Evolutionary conservation across 2,797 vertebrate species (phyloP).

Genomic region (Rhinichthys osculus): DNA sequence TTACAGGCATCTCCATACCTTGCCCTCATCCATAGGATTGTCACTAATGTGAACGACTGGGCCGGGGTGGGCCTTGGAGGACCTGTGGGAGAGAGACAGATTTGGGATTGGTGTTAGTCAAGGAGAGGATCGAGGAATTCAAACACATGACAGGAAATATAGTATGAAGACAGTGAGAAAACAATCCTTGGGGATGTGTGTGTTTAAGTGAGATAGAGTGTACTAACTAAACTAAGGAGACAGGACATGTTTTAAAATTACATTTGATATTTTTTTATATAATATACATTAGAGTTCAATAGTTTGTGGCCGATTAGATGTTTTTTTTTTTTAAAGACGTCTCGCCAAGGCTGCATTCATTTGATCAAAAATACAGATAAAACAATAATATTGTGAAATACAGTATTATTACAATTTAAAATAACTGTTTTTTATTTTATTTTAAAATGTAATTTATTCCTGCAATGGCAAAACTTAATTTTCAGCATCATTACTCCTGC

Average conservation of each 20-base stretch:
- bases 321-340: neutral
- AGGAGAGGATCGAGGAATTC: slow-evolving; percentile 8
- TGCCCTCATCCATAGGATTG: slow-evolving; percentile 93
- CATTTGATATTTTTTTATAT: neutral
- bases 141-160: neutral
- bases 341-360: neutral
- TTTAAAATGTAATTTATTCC: neutral
- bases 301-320: neutral
- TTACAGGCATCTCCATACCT: slow-evolving; percentile 73
- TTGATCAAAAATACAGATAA: neutral
- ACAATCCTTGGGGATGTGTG: neutral
- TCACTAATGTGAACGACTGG: slow-evolving; percentile 91
- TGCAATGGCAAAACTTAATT: neutral
- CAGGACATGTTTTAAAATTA: neutral
- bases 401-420: neutral
- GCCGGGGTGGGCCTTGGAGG: slow-evolving; percentile 90
- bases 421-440: no score
- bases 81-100: slow-evolving; percentile 70
- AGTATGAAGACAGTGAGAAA: slow-evolving; percentile 3
- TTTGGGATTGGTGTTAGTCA: neutral
- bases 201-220: neutral
- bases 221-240: neutral
- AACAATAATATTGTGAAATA: neutral
- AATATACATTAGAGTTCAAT: neutral
- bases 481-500: neutral